Base-by-base conservation (phyloP, 2,888 invertebrate species). In the Labia minor region DNA sequence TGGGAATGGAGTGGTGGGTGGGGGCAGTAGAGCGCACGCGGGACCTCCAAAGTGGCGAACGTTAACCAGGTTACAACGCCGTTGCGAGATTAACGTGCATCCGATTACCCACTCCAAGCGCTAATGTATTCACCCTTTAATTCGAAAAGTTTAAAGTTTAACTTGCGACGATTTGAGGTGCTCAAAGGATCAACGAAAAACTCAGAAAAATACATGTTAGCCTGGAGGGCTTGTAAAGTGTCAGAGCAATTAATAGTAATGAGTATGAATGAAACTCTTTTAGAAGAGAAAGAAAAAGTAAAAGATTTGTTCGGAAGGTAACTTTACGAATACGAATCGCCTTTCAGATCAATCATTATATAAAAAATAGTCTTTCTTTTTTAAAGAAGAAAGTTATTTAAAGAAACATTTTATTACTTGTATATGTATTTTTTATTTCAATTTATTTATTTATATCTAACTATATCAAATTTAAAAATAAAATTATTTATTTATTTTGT, bases 41-140 rank as follows among this genome's bases (percentile, higher is more conserved):
- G 26, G 26, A n/a, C 49, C n/a, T 49, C 49, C 14, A 49, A 26
- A 49, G 49, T 49, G 49, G 49, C 49, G 49, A 49, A 16, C 49
- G 49, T 49, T 49, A 49, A 49, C 49, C 49, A 49, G 49, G 49
- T 49, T 49, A 49, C n/a, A 49, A 26, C 26, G 26, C 26, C 26
- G 26, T 26, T 26, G 49, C 49, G 49, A 49, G 49, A 49, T 49
- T 49, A 49, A 49, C 49, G 49, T 49, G 49, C 49, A 49, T 49
- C 49, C 49, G 49, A 49, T 49, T 49, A 49, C 49, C 49, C 49
- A 49, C 49, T 8, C 49, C 49, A 49, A 3, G 49, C 49, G 49
- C 49, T 49, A 49, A 49, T 49, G 49, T 49, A 49, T 49, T 49
- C 49, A 49, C 49, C 49, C 49, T 49, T 49, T 49, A 49, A 49